Percentiles rank a stretch among this genome's conserved stretches.
Evolutionary conservation across 2,797 vertebrate species (phyloP).

Genomic region (Catostomus latipinnis): DNA sequence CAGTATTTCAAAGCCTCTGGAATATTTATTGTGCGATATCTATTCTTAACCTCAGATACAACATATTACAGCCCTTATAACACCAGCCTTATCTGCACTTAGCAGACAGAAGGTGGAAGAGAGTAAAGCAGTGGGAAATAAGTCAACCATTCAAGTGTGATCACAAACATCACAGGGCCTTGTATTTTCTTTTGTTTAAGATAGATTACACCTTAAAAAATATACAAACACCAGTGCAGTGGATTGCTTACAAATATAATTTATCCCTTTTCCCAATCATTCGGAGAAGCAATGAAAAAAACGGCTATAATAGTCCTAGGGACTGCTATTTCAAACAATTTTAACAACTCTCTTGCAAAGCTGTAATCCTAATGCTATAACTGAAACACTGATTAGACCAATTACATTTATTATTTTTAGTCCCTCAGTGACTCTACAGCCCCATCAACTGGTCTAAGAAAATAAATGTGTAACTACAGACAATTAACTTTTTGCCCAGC

Average conservation of each 20-base stretch:
- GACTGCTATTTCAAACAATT: background rate
- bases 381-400: conserved; percentile 24
- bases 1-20: conserved; percentile 17
- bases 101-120: conserved; percentile 41
- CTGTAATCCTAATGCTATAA: conserved; percentile 35
- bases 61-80: conserved; percentile 44
- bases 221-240: conserved; percentile 18
- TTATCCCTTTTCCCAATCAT: conserved; percentile 28
- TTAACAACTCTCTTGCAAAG: conserved; percentile 4
- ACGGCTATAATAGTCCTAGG: background rate
- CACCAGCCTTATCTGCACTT: conserved; percentile 39
- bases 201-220: conserved; percentile 46
- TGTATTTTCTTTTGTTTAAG: conserved; percentile 43
- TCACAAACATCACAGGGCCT: conserved; percentile 43
- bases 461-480: background rate
- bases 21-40: conserved; percentile 36
- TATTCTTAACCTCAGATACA: conserved; percentile 48
- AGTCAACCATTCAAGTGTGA: conserved; percentile 49
- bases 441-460: conserved; percentile 37
- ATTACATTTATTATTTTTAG: background rate
- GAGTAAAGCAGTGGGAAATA: conserved; percentile 39
- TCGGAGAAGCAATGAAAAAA: conserved; percentile 15
- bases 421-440: conserved; percentile 35
- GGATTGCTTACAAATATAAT: conserved; percentile 37
- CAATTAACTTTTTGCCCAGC: background rate